Evolutionary conservation across 1,140 invertebrate species (phyloP).

Genomic region (Contarinia nasturtii): DNA sequence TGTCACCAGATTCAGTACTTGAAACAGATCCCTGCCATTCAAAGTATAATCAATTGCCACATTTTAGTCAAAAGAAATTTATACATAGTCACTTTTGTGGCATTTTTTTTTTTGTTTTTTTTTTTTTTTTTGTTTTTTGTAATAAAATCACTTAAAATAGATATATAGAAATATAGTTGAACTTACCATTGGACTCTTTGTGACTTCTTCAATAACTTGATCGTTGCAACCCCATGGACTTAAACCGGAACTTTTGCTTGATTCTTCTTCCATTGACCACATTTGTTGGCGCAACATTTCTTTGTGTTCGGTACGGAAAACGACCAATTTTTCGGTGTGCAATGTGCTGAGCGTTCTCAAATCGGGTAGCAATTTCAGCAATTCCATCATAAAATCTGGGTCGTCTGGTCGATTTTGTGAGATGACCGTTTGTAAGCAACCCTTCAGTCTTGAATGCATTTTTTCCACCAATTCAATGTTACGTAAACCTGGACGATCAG

Average conservation of each 20-base stretch:
- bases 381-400: constrained; percentile 59
- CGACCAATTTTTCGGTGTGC: constrained; percentile 87
- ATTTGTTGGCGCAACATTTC: constrained; percentile 51
- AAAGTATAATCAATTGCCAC: too few relatives aligned
- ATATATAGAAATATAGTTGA: too few relatives aligned
- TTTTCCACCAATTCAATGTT: constrained; percentile 81
- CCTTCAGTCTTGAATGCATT: constrained; percentile 75
- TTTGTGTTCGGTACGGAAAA: constrained; percentile 77
- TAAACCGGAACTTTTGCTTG: constrained; percentile 33
- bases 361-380: constrained; percentile 89
- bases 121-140: too few relatives aligned
- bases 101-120: too few relatives aligned
- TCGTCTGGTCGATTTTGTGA: constrained; percentile 67
- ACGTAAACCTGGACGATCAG: constrained; percentile 79
- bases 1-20: constrained; percentile 48
- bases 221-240: constrained; percentile 50
- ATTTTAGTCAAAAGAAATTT: too few relatives aligned
- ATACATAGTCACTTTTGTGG: too few relatives aligned
- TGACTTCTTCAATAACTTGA: constrained; percentile 50
- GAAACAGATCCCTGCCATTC: constrained; percentile 77
- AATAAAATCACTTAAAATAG: too few relatives aligned
- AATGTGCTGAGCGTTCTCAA: constrained; percentile 85
- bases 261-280: constrained; percentile 42
- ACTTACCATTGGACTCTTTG: constrained; percentile 61
- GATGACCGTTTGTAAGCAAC: constrained; percentile 69